Evolutionary conservation across 2,888 invertebrate genomes (phyloP).

Genomic region (Noctua pronuba): DNA sequence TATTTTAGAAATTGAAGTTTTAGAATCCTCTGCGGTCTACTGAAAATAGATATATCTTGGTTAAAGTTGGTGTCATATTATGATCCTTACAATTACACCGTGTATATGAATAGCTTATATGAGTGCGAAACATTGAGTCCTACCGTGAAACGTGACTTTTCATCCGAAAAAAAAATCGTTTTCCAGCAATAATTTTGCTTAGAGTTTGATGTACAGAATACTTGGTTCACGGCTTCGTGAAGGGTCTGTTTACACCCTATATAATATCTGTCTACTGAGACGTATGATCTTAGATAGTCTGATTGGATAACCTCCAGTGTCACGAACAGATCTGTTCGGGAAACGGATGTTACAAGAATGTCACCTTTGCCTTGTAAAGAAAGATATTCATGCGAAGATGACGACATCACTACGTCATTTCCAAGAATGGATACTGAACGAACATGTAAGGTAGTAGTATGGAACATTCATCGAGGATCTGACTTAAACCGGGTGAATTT

Average conservation of each 20-base stretch:
- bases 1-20: background rate
- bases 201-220: no score
- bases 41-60: background rate
- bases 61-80: background rate
- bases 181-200: no score
- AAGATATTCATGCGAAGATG: conserved; percentile 13
- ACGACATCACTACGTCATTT: conserved; percentile 11
- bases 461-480: background rate
- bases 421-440: background rate
- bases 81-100: background rate
- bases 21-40: background rate
- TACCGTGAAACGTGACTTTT: no score
- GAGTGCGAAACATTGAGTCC: no score
- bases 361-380: conserved; percentile 13
- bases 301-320: background rate
- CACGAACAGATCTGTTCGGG: background rate
- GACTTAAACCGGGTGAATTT: background rate
- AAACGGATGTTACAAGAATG: conserved; percentile 28
- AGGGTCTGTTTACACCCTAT: no score
- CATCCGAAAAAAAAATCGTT: no score
- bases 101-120: background rate
- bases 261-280: no score
- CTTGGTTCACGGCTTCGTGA: no score
- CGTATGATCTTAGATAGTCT: no score
- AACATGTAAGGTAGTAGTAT: background rate